A percentile compares a stretch with the other conserved stretches of the same genome.
These are phyloP conservation scores for Ophion slaviceki DNA, from an alignment of 2,888 invertebrate genomes.

Conservation along the genomic window DNA sequence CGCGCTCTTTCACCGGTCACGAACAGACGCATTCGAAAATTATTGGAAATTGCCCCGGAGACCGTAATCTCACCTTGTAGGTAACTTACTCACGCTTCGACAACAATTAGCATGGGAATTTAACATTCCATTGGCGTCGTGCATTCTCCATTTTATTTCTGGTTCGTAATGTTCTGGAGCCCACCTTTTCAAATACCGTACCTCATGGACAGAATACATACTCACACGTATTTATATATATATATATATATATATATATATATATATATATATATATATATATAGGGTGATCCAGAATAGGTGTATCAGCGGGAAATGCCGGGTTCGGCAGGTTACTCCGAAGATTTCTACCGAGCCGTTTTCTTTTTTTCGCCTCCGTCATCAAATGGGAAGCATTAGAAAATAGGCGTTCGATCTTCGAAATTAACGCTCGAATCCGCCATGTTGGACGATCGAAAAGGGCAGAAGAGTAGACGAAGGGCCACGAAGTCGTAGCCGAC, in stretches of 20 bases:
- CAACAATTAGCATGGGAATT: constrained; percentile 77
- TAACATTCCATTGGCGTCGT: constrained; percentile 78
- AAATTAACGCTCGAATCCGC: too few relatives aligned
- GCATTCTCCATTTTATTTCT: constrained; percentile 51
- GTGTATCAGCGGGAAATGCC: too few relatives aligned
- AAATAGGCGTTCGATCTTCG: too few relatives aligned
- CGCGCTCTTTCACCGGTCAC: constrained; percentile 22
- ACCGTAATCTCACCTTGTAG: constrained; percentile 13
- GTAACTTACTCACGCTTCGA: constrained; percentile 15
- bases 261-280: not conserved
- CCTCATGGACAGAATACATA: constrained; percentile 25
- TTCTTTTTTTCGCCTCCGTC: too few relatives aligned
- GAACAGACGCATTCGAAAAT: constrained; percentile 15
- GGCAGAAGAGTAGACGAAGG: too few relatives aligned
- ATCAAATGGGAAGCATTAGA: too few relatives aligned
- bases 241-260: not conserved
- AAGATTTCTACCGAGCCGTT: too few relatives aligned
- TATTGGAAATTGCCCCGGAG: constrained; percentile 6
- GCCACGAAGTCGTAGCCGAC: too few relatives aligned
- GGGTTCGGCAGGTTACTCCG: too few relatives aligned
- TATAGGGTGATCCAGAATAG: too few relatives aligned
- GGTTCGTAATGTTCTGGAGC: constrained; percentile 36
- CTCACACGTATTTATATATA: not conserved
- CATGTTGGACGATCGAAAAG: too few relatives aligned
- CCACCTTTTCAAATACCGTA: constrained; percentile 63